Conservation (phyloP, 1,140 invertebrate species). For the Brachionus paranguensis region DNA sequence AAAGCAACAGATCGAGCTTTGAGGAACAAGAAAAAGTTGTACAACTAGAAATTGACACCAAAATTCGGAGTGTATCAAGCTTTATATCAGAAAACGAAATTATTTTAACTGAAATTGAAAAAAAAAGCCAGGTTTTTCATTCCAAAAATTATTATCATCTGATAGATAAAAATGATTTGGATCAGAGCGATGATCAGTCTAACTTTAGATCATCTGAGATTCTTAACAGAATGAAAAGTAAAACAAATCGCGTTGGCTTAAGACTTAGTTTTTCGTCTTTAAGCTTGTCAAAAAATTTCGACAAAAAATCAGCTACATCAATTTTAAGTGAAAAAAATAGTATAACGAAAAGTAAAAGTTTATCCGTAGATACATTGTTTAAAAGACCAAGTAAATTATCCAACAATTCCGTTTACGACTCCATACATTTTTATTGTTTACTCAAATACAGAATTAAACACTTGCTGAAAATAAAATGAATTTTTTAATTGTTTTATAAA, state of each 20-base stretch:
- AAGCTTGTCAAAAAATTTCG: not conserved
- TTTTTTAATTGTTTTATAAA: not conserved
- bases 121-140: not conserved
- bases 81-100: not conserved
- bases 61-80: not conserved
- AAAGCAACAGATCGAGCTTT: not conserved
- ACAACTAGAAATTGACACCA: not conserved
- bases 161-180: not conserved
- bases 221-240: not conserved
- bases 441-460: not conserved
- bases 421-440: not conserved
- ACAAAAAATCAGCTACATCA: not conserved
- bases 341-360: not conserved
- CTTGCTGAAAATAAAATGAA: not conserved
- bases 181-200: not conserved
- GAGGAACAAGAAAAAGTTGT: not conserved
- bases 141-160: not conserved
- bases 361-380: not conserved
- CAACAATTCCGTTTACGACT: not conserved
- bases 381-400: not conserved
- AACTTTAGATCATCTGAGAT: not conserved
- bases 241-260: not conserved
- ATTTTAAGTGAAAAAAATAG: not conserved
- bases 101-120: not conserved
- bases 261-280: not conserved